phyloP scores from a whole-genome alignment of 30 jellyfish, hydroid and myxozoan genomes.

The Pelagia noctiluca region DNA sequence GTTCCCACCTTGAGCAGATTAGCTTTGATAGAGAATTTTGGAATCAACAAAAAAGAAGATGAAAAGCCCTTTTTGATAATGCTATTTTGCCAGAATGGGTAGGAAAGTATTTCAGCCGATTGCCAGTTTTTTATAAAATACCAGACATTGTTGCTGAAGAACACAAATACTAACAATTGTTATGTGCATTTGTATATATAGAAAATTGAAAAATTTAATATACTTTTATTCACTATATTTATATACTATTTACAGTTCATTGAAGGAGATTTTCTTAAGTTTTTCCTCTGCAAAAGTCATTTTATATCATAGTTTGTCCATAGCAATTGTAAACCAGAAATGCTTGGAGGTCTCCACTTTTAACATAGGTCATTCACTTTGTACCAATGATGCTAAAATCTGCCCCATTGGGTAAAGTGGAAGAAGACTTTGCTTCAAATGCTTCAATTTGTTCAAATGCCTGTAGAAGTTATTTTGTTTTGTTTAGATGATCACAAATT shows the following conservation, averaged over 20 bases:
- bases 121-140: slow-evolving; percentile 20
- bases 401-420: slow-evolving; percentile 23
- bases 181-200: slow-evolving; percentile 3
- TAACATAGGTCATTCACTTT: slow-evolving; percentile 16
- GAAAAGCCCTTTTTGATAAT: slow-evolving; percentile 10
- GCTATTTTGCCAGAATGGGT: slow-evolving; percentile 18
- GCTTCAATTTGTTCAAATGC: slow-evolving; percentile 1
- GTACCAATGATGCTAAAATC: slow-evolving; percentile 18
- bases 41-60: slow-evolving; percentile 6
- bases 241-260: slow-evolving; percentile 14
- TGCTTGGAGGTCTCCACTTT: slow-evolving; percentile 17
- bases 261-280: slow-evolving; percentile 12
- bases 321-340: slow-evolving; percentile 16
- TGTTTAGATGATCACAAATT: slow-evolving; percentile 12
- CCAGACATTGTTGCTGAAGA: slow-evolving; percentile 8
- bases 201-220: slow-evolving; percentile 12
- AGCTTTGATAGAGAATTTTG: too few species aligned
- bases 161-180: slow-evolving; percentile 20
- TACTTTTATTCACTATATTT: slow-evolving; percentile 7
- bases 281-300: slow-evolving; percentile 19
- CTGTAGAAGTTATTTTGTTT: slow-evolving; percentile 17
- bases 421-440: slow-evolving; percentile 22
- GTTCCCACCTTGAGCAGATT: too few species aligned
- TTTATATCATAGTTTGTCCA: slow-evolving; percentile 11
- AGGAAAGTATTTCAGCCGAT: slow-evolving; percentile 18